Percentiles rank a stretch among this genome's conserved stretches.
Evolutionary conservation across 2,113 vertebrate genomes (phyloP).

Genomic region (Cyanocitta stelleri): DNA sequence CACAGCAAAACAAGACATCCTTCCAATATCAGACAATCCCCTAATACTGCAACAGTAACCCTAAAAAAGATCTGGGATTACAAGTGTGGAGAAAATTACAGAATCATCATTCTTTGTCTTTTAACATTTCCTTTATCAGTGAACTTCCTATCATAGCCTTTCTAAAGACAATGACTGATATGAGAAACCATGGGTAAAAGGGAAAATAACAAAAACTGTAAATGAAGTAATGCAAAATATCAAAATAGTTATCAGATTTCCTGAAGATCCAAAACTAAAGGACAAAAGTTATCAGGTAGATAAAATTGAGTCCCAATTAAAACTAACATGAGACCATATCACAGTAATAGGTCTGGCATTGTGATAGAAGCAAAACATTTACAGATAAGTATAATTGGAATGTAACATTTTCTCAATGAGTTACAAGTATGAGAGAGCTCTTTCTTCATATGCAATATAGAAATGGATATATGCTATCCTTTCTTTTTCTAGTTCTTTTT

Average conservation of each 20-base stretch:
- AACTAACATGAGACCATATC: constrained; percentile 44
- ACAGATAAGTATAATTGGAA: constrained; percentile 20
- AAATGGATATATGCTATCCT: background rate
- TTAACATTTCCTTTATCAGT: background rate
- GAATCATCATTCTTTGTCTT: background rate
- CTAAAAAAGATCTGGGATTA: background rate
- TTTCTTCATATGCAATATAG: constrained; percentile 39
- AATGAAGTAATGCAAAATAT: constrained; percentile 62
- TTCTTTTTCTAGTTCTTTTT: background rate
- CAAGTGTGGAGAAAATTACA: background rate
- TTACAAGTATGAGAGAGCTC: constrained; percentile 53
- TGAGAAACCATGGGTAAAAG: constrained; percentile 57
- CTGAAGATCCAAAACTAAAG: constrained; percentile 53
- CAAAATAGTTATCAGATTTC: constrained; percentile 63
- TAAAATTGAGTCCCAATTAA: constrained; percentile 62
- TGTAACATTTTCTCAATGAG: constrained; percentile 3
- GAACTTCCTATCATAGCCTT: background rate
- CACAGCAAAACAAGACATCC: background rate
- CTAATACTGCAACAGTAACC: background rate
- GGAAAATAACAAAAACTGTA: constrained; percentile 52
- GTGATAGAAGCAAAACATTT: constrained; percentile 10
- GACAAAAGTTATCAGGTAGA: constrained; percentile 75
- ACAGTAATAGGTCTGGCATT: constrained; percentile 1
- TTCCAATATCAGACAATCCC: background rate
- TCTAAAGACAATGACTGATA: constrained; percentile 25